A percentile compares a stretch with the other conserved stretches of the same genome.
Conservation (phyloP, 2,797 vertebrate species). For the Glyptemys insculpta region DNA sequence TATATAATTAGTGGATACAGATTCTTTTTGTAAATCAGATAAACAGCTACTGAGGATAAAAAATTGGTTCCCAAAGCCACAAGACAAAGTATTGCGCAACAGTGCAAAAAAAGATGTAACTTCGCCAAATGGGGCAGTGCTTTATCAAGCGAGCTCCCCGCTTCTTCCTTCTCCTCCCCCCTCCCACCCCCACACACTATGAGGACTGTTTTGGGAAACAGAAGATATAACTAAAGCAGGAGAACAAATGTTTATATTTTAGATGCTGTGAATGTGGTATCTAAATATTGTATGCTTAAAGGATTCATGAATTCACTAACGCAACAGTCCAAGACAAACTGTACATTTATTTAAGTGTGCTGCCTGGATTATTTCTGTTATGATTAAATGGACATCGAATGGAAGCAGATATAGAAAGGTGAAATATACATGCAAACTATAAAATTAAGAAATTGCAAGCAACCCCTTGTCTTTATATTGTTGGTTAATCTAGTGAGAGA, state of each 20-base stretch:
- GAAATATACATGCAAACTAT: not conserved
- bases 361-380: slow-evolving; percentile 2
- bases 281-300: not conserved
- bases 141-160: not conserved
- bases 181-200: too few relatives aligned
- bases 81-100: not conserved
- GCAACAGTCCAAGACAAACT: not conserved
- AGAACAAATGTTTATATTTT: not conserved
- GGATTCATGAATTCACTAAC: not conserved
- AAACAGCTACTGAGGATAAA: not conserved
- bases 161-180: too few relatives aligned
- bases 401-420: not conserved
- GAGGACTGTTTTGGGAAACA: not conserved
- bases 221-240: not conserved
- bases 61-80: not conserved
- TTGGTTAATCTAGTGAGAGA: not conserved
- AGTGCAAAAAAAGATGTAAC: rapidly evolving
- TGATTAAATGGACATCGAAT: slow-evolving; percentile 8
- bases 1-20: not conserved
- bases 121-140: not conserved
- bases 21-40: slow-evolving; percentile 13
- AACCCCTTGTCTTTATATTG: not conserved
- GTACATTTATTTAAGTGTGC: not conserved
- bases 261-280: not conserved
- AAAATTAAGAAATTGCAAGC: slow-evolving; percentile 12